Conservation (phyloP, 2,888 invertebrate genomes). For the Strigamia crassipes region DNA sequence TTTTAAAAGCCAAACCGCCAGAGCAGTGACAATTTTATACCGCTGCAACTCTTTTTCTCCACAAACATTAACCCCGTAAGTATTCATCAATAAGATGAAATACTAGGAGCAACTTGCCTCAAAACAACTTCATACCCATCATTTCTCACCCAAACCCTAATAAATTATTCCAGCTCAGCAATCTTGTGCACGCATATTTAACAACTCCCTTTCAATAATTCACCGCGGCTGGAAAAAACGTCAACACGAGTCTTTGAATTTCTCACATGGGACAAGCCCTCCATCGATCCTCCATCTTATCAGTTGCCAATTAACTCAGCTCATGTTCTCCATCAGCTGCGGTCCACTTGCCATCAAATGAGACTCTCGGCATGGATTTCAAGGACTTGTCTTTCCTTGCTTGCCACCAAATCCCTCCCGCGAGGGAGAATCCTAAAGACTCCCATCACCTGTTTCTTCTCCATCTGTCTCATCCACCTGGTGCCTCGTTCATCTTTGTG, state of each 20-base stretch:
- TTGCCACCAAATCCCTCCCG: conserved; percentile 8
- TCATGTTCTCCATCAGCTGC: conserved; percentile 38
- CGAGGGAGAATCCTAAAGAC: conserved; percentile 6
- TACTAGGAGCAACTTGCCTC: neutral
- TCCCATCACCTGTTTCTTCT: conserved; percentile 17
- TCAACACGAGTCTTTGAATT: neutral
- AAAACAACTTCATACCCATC: neutral
- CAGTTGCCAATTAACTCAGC: conserved; percentile 42
- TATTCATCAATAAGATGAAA: no score
- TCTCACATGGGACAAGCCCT: neutral
- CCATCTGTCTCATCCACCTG: conserved; percentile 37
- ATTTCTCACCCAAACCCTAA: neutral
- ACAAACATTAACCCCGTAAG: no score
- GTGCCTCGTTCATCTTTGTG: conserved; percentile 9
- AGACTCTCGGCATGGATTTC: conserved; percentile 28
- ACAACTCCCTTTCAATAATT: conserved; percentile 26
- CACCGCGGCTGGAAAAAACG: neutral
- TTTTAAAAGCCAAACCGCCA: no score
- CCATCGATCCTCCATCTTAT: conserved; percentile 28
- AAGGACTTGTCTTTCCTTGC: conserved; percentile 18
- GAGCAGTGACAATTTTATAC: no score
- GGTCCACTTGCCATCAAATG: conserved; percentile 32
- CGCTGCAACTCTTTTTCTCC: no score
- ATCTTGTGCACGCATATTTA: neutral
- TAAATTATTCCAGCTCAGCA: neutral